Base-by-base conservation (phyloP, 2,113 vertebrate species). In the Phoenicopterus ruber region DNA sequence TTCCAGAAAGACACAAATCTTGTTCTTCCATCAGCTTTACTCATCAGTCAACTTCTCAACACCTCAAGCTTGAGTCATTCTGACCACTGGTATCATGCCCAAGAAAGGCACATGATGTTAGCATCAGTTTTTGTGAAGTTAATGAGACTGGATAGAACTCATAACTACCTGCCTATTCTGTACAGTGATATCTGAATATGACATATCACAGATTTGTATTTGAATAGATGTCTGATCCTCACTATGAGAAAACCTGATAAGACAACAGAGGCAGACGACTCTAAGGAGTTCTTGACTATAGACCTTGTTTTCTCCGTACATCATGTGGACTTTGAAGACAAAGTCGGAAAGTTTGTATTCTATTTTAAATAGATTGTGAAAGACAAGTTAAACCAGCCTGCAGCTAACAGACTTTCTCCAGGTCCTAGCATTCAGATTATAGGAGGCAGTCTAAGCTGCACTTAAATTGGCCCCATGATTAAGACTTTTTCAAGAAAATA, bases 401-500 rank as follows among this genome's bases (percentile, higher is more conserved):
- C 21, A 59, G 25, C 22, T 76, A 55, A 58, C 3, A 49, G 19
- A 61, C 19, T 82, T 59, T 59, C 32, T 65, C 26, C 47, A 55
- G 34, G 32, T 32, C 22, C n/a, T 26, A 38, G n/a, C 0, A 1
- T 42, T 84, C 47, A 8, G 1, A 59, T 55, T 54, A 40, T 1
- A 84, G n/a, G 21, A 71, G 6, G 17, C 18, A 50, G 17, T 50
- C 36, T 49, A 84, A 91, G 9, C 9, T 70, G 69, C 4, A 0
- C 10, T 9, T 17, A 32, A 82, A 2, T 7, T 42, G 14, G 29
- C 6, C 46, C 32, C n/a, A 57, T 24, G 14, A 66, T 17, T 84
- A 88, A 89, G 40, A 69, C 6, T 28, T 54, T 80, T 57, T 15
- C 15, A 66, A 78, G 28, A 32, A 70, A 94, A 78, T 24, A 44